Conservation (phyloP, 2,888 invertebrate genomes). For the Terebella lapidaria region DNA sequence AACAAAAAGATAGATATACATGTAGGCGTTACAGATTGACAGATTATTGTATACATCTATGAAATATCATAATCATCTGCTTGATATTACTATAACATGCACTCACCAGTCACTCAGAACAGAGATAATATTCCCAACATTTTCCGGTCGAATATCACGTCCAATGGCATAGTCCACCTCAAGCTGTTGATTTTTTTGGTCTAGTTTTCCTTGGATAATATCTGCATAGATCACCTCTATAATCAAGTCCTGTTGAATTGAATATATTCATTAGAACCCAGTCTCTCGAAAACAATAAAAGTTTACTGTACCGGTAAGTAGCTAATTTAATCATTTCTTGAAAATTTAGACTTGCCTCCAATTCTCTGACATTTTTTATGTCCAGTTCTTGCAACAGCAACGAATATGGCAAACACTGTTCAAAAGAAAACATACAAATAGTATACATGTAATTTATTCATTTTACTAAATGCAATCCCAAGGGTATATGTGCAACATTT, state of each 20-base stretch:
- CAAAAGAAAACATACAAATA: neutral
- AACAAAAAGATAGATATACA: too few relatives aligned
- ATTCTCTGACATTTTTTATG: conserved; percentile 83
- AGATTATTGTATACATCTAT: too few relatives aligned
- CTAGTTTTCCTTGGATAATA: conserved; percentile 91
- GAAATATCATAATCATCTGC: too few relatives aligned
- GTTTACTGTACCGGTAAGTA: too few relatives aligned
- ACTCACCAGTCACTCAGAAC: conserved; percentile 50
- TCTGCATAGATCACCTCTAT: conserved; percentile 98
- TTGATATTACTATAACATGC: too few relatives aligned
- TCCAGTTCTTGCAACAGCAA: conserved; percentile 79
- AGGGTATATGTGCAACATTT: neutral
- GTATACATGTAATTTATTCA: neutral
- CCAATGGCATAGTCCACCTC: conserved; percentile 93
- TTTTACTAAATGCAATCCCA: neutral
- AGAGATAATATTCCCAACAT: conserved; percentile 74
- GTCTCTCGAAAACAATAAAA: too few relatives aligned
- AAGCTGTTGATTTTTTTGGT: conserved; percentile 86
- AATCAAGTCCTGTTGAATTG: conserved; percentile 69
- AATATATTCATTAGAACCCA: neutral
- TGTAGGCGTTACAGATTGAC: too few relatives aligned
- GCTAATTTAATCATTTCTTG: too few relatives aligned
- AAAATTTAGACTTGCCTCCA: too few relatives aligned
- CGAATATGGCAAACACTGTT: conserved; percentile 72
- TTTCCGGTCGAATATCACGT: conserved; percentile 80